Base-by-base conservation (phyloP, 2,113 vertebrate genomes). In the Heloderma charlesbogerti region DNA sequence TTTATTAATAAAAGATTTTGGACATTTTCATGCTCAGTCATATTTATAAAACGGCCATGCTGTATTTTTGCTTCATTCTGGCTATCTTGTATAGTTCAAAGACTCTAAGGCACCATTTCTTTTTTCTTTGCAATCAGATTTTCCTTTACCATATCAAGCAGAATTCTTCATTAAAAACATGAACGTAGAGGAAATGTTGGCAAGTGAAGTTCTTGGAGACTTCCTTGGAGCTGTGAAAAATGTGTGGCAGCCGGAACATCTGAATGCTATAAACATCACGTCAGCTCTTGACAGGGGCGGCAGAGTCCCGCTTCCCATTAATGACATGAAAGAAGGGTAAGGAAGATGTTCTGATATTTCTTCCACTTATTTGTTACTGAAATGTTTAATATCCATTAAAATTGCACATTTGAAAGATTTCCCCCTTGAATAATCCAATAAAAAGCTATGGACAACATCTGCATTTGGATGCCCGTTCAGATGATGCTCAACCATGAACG, bases 111-210 rank as follows among this genome's bases (percentile, higher is more conserved):
- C 92, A 84, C 40, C 15, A 9, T 43, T 94, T 37, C 89, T 94
- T 92, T 78, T 66, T 84, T 78, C 88, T 71, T 86, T 91, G 34
- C 93, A 89, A 92, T 34, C 94, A 99, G 99, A 99, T 96, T 99
- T 99, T 95, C 98, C 98, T 0, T 96, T 99, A 69, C 99, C 98
- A 0, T 99, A 98, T 93, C 99, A 99, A 97, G 99, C 98, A 0
- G 99, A 99, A 95, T 99, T 99, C 96, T 99, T 98, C 97, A 98
- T 99, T 94, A 99, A 97, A 95, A 99, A 99, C 94, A 99, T 99
- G 99, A 99, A 99, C 0, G 99, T 99, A 57, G 99, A 99, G 95
- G 99, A 99, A 95, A 99, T 99, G 98, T 94, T 99, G 94, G 99
- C 99, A 94, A 99, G 99, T 43, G 99, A 99, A 97, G 98, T 99